Base-by-base conservation (phyloP, 53 echinoderm and acorn worm species). In the Henricia sp. region DNA sequence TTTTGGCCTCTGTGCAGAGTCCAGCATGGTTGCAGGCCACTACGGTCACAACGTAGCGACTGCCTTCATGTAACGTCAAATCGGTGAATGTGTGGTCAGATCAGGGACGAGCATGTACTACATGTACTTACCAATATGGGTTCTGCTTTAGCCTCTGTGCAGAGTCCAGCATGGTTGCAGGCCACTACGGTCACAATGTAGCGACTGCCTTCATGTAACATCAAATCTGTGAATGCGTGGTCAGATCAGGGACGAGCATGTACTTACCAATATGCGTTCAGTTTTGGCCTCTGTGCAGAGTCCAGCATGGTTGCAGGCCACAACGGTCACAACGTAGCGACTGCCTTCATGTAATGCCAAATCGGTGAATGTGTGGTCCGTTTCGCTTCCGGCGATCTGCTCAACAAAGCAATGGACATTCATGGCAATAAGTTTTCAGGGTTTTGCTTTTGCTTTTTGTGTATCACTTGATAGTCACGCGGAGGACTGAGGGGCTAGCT, bases 271-370 rank as follows among this genome's bases (percentile, higher is more conserved):
- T 21, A 89, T 65, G 32, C 24, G 30, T 32, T 66, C 56, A 54
- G 75, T 52, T 50, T 33, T 37, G 17, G 67, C 48, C 37, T 66
- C 29, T 32, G 77, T 89, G 56, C 89, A 89, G 37, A 75, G 85
- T 3, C 67, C 55, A 23, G 89, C 89, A 66, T 37, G 68, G 55
- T 89, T 89, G 25, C 89, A 89, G 2, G 76, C 89, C 14, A 68
- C 68, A 3, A 89, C 85, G 5, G 44, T 46, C 1, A 89, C 29
- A 16, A 62, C 32, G 20, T 89, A 89, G 4, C 3, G 51, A 67
- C 71, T 71, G 50, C 89, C 89, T 73, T 89, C 84, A n/a, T 89
- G 89, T 52, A 89, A 39, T 3, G 63, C 40, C 59, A 89, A 28
- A 54, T 84, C 67, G 54, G 77, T 89, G 33, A 89, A 77, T 37